A percentile compares a stretch with the other conserved stretches of the same genome.
Conservation (phyloP, 2,113 vertebrate genomes). For the Bungarus multicinctus region DNA sequence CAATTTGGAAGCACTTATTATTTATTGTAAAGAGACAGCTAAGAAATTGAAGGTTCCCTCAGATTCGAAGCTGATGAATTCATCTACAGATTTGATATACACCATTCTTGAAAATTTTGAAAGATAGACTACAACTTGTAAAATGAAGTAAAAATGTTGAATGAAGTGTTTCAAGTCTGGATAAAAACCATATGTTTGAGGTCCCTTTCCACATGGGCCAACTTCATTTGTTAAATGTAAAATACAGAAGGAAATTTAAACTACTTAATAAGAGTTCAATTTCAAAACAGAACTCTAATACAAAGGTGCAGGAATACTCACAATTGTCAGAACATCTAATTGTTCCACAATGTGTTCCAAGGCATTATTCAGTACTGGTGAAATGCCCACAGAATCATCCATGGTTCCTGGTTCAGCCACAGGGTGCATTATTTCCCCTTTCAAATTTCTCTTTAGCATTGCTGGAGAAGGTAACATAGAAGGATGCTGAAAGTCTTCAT, state of each 20-base stretch:
- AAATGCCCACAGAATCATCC: slow-evolving; percentile 61
- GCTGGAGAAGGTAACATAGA: slow-evolving; percentile 25
- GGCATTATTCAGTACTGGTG: slow-evolving; percentile 66
- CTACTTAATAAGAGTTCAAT: not conserved
- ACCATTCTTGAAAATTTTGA: not conserved
- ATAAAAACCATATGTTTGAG: not conserved
- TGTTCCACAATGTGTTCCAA: slow-evolving; percentile 86
- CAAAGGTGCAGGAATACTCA: slow-evolving; percentile 53
- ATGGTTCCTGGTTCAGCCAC: slow-evolving; percentile 51
- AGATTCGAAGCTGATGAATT: not conserved
- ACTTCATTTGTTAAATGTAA: not conserved
- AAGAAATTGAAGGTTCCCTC: not conserved
- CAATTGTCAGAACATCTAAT: slow-evolving; percentile 86
- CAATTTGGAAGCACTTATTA: not conserved
- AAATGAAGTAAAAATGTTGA: not conserved
- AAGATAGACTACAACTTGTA: not conserved
- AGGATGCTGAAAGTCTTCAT: slow-evolving; percentile 37
- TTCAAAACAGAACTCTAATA: not conserved
- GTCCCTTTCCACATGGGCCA: not conserved
- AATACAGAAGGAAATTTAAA: not conserved
- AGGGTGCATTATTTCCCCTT: slow-evolving; percentile 33
- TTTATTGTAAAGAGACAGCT: not conserved
- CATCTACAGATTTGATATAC: not conserved
- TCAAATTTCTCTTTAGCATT: slow-evolving; percentile 53
- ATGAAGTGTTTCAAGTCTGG: not conserved